phyloP scores from a whole-genome alignment of 1,140 invertebrate species.

The Nymphalis io region DNA sequence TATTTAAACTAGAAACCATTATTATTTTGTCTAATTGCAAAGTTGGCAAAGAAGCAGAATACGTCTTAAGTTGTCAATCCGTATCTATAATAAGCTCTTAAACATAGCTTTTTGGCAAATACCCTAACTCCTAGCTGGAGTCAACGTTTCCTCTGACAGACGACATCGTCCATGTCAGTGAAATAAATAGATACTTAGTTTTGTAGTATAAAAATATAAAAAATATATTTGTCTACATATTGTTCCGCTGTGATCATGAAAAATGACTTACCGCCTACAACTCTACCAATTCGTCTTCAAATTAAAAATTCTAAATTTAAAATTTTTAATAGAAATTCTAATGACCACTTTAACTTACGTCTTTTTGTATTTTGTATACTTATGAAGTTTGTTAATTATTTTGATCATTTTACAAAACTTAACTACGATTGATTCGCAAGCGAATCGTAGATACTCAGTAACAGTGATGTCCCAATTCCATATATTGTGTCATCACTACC shows the following conservation, averaged over 20 bases:
- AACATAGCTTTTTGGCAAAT: slow-evolving; percentile 72
- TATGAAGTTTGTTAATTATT: not conserved
- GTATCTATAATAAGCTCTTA: slow-evolving; percentile 69
- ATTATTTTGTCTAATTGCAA: slow-evolving; percentile 75
- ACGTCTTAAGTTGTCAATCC: slow-evolving; percentile 66
- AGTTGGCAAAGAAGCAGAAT: slow-evolving; percentile 71
- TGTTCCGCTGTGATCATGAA: slow-evolving; percentile 63
- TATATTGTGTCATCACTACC: slow-evolving; percentile 52
- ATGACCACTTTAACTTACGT: not conserved
- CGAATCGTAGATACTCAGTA: not conserved
- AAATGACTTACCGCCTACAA: slow-evolving; percentile 51
- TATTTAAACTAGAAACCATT: slow-evolving; percentile 52
- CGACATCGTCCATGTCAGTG: slow-evolving; percentile 67
- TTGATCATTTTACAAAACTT: not conserved
- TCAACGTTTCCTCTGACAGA: slow-evolving; percentile 75
- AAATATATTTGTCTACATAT: slow-evolving; percentile 54
- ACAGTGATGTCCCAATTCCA: slow-evolving; percentile 29
- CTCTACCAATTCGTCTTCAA: slow-evolving; percentile 31
- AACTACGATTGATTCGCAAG: not conserved
- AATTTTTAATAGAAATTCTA: not conserved
- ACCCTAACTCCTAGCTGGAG: slow-evolving; percentile 56
- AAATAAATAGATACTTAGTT: slow-evolving; percentile 69
- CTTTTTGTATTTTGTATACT: not conserved
- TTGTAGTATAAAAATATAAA: slow-evolving; percentile 55
- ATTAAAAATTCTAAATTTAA: slow-evolving; percentile 3